Evolutionary conservation across 1,140 invertebrate species (phyloP).

Genomic region (Cherax destructor): DNA sequence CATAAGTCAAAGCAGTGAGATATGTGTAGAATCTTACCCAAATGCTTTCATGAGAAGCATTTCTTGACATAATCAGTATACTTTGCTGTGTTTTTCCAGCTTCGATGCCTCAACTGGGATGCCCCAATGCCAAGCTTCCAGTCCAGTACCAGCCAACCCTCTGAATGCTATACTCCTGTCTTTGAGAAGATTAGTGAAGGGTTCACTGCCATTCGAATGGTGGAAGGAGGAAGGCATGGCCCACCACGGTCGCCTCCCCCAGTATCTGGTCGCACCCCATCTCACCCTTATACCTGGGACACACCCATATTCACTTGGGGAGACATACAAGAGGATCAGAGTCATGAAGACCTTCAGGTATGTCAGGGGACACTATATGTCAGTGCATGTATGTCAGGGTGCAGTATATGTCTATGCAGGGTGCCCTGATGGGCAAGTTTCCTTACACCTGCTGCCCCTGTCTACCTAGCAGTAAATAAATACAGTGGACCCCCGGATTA

Average conservation of each 20-base stretch:
- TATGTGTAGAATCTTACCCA: no score
- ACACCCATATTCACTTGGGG: slow-evolving; percentile 76
- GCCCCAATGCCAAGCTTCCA: slow-evolving; percentile 56
- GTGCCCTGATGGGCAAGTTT: no score
- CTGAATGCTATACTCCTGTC: slow-evolving; percentile 78
- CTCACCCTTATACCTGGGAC: slow-evolving; percentile 81
- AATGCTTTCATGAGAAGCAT: neutral
- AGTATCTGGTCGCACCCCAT: slow-evolving; percentile 79
- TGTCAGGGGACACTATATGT: neutral
- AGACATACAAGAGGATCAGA: slow-evolving; percentile 58
- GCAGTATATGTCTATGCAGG: neutral
- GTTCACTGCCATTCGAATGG: slow-evolving; percentile 84
- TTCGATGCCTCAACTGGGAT: slow-evolving; percentile 70
- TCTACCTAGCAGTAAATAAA: no score
- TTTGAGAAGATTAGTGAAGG: slow-evolving; percentile 83
- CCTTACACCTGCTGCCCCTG: no score
- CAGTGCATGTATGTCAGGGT: neutral
- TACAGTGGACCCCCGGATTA: no score
- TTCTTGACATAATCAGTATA: neutral
- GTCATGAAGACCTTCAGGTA: slow-evolving; percentile 60
- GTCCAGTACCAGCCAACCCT: slow-evolving; percentile 23
- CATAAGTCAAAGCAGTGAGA: no score
- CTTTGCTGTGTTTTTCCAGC: neutral
- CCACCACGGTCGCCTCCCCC: slow-evolving; percentile 76
- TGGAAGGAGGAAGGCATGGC: slow-evolving; percentile 74